Evolutionary conservation across 1,140 invertebrate species (phyloP).

Genomic region (Araneus ventricosus): DNA sequence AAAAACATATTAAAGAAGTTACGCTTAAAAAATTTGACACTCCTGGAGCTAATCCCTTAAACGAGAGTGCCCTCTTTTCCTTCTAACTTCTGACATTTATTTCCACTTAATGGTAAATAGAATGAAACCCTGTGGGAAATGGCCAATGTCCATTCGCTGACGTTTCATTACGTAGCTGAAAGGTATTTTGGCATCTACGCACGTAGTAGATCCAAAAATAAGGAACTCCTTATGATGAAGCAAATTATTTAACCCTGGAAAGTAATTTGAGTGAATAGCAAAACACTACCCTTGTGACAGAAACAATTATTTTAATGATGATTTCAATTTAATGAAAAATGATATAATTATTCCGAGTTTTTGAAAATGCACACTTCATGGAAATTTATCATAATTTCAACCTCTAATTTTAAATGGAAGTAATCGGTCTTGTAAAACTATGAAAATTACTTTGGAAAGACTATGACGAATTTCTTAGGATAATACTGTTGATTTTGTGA

Average conservation of each 20-base stretch:
- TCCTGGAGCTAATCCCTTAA: too few relatives aligned
- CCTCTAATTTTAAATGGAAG: too few relatives aligned
- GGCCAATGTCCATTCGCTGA: slow-evolving; percentile 1
- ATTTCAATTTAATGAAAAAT: slow-evolving; percentile 5
- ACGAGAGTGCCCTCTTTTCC: not conserved
- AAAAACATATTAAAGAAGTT: too few relatives aligned
- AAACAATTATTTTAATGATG: not conserved
- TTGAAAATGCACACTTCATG: not conserved
- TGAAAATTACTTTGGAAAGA: too few relatives aligned
- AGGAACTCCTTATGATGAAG: not conserved
- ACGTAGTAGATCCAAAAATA: slow-evolving; percentile 5
- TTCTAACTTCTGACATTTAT: slow-evolving; percentile 12
- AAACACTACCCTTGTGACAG: not conserved
- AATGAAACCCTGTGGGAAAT: not conserved
- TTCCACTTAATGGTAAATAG: slow-evolving; percentile 10
- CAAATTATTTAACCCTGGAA: slow-evolving; percentile 21
- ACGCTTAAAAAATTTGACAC: too few relatives aligned
- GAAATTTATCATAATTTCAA: too few relatives aligned
- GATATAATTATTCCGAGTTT: not conserved
- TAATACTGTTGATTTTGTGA: too few relatives aligned
- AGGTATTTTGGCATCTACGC: not conserved
- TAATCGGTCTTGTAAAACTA: too few relatives aligned
- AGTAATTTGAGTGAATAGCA: slow-evolving; percentile 1
- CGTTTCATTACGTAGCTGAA: not conserved
- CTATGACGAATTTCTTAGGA: too few relatives aligned